phyloP scores from a whole-genome alignment of 2,113 vertebrate genomes.

The Tyrannus savana region DNA sequence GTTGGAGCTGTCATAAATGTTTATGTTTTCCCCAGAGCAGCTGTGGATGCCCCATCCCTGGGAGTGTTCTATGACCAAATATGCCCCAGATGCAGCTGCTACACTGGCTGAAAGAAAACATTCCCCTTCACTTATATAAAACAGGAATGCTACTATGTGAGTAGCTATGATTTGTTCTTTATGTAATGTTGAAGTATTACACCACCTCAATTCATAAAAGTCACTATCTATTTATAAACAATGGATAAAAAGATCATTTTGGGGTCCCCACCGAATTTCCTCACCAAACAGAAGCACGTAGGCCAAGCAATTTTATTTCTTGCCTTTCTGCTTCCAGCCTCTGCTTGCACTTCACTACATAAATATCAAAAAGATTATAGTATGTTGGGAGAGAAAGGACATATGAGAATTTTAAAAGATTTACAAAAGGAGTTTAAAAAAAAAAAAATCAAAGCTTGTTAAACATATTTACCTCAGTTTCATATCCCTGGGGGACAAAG shows the following conservation, averaged over 20 bases:
- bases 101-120: not conserved
- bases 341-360: not conserved
- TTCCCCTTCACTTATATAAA: not conserved
- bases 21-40: not conserved
- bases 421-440: not conserved
- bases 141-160: not conserved
- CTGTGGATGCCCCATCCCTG: not conserved
- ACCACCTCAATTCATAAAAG: not conserved
- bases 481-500: not conserved
- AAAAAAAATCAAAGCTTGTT: not conserved
- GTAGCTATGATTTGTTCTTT: not conserved
- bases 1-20: not conserved
- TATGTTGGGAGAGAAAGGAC: not conserved
- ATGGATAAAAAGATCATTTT: not conserved
- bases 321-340: not conserved
- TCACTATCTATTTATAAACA: not conserved
- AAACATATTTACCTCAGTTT: not conserved
- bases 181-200: not conserved
- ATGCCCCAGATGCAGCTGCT: not conserved
- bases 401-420: not conserved
- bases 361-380: slow-evolving; percentile 58
- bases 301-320: not conserved
- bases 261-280: not conserved
- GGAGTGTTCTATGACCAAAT: not conserved
- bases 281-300: not conserved